Evolutionary conservation across 37 sponge, comb jelly and placozoan species (phyloP).

Genomic region (Chondrilla cf. caribensis): DNA sequence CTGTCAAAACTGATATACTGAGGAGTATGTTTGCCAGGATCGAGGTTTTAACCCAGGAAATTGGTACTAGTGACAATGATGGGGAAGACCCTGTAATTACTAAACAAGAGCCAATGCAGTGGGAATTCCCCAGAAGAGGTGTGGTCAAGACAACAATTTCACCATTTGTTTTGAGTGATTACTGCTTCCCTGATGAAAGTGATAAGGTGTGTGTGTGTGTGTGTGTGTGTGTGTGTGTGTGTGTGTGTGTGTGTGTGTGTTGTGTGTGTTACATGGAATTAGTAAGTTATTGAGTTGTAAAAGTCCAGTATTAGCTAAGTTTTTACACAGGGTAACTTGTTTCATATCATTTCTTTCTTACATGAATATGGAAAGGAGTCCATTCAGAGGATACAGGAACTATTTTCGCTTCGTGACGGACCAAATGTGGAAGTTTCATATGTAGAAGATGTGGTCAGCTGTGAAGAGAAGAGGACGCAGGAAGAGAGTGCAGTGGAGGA

Average conservation of each 20-base stretch:
- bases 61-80: neutral
- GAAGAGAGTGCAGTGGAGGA: neutral
- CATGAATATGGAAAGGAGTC: neutral
- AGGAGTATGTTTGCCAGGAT: neutral
- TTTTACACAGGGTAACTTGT: neutral
- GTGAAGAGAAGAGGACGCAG: too few species aligned
- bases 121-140: slow-evolving; percentile 1
- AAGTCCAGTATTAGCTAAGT: too few species aligned
- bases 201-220: neutral
- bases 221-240: too few species aligned
- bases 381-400: neutral
- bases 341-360: too few species aligned
- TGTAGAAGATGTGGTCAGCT: too few species aligned
- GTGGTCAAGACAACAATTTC: neutral
- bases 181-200: neutral
- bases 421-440: neutral
- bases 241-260: too few species aligned
- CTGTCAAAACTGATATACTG: slow-evolving; percentile 5
- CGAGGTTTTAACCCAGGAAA: neutral
- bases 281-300: too few species aligned
- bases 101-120: neutral
- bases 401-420: neutral
- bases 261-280: too few species aligned
- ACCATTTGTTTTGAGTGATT: slow-evolving; percentile 13
- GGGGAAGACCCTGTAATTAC: too few species aligned